Base-by-base conservation (phyloP, 2,113 vertebrate genomes). In the Chionodraco myersi region DNA sequence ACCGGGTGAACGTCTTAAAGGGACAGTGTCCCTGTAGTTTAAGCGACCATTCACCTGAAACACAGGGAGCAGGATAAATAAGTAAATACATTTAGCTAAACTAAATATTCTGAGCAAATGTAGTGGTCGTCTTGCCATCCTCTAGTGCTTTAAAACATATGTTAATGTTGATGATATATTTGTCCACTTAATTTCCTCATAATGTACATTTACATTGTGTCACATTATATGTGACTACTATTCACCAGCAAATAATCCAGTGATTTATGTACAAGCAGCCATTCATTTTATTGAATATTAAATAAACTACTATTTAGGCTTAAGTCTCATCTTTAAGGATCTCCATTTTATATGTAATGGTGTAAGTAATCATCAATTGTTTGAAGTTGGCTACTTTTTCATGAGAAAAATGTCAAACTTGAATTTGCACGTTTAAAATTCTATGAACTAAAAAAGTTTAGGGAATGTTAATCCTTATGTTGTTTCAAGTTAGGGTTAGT, bases 1-100 rank as follows among this genome's bases (percentile, higher is more conserved):
- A 26, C 87, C 79, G 68, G 74, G 66, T 76, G 56, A 9, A 83
- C 86, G 85, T 89, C 83, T 91, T 92, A 91, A 92, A 92, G 90
- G 11, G 49, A 61, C 85, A 82, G 86, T 0, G 70, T 68, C 44
- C 18, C 6, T 2, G 0, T 5, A 7, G 0, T 48, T 83, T 88
- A 77, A 86, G 82, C 34, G 64, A 56, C 48, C 72, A 58, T 57
- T 18, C 76, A 56, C 52, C 49, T 18, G 6, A 61, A 72, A 49
- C 13, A 1, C 4, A 10, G 18, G 65, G 16, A 8, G 48, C 16
- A 5, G 15, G 7, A 48, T 18, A 10, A 34, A 44, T 15, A 44
- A 41, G 36, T 6, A 36, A 36, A 15, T 15, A 14, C 10, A 36
- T 68, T 14, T 6, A 58, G 12, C 23, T 30, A 26, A 30, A 34